These are phyloP conservation scores for Pseudorhombus dupliciocellatus DNA, from an alignment of 2,113 vertebrate species.

Conservation along the genomic window DNA sequence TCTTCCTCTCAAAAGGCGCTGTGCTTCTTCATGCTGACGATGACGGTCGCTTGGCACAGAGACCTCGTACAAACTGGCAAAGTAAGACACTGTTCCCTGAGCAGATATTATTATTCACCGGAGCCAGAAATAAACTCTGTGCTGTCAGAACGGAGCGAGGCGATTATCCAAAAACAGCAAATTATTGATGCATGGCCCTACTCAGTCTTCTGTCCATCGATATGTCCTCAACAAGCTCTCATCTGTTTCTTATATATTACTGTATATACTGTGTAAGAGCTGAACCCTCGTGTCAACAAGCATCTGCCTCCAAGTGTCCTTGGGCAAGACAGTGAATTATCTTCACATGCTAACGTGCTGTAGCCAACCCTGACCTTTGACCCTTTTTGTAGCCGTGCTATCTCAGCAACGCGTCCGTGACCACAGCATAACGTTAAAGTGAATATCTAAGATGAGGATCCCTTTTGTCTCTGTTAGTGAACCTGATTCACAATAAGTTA, in stretches of 20 bases:
- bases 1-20: conserved; percentile 57
- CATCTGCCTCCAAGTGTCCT: conserved; percentile 41
- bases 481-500: background rate
- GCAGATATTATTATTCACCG: background rate
- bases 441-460: background rate
- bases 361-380: conserved; percentile 34
- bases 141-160: background rate
- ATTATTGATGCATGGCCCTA: conserved; percentile 28
- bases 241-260: background rate
- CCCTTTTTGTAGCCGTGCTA: conserved; percentile 12
- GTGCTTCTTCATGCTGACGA: conserved; percentile 76
- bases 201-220: conserved; percentile 18
- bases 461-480: background rate
- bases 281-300: conserved; percentile 2
- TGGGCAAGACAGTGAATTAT: conserved; percentile 40
- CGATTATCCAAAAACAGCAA: background rate
- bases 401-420: background rate
- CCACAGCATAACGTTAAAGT: background rate
- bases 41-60: conserved; percentile 69
- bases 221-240: conserved; percentile 6
- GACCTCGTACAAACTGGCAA: conserved; percentile 69
- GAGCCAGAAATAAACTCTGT: conserved; percentile 5
- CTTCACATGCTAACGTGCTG: conserved; percentile 1
- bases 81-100: conserved; percentile 62
- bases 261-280: conserved; percentile 7